phyloP scores from a whole-genome alignment of 2,797 vertebrate species.

The Peromyscus nudipes region DNA sequence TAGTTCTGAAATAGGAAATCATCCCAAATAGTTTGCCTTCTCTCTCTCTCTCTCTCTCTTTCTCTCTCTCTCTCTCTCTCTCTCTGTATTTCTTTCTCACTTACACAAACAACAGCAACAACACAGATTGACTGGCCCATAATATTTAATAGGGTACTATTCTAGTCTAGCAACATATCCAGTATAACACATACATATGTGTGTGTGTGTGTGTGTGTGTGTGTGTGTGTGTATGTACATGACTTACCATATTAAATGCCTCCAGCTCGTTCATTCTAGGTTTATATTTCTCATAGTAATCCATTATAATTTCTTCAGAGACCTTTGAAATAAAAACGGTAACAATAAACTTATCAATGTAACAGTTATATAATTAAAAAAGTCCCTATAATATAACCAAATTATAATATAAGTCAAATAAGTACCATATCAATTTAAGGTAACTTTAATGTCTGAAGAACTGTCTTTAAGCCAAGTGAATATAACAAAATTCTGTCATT shows the following conservation, averaged over 20 bases:
- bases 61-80: neutral
- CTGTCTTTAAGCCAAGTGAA: slow-evolving; percentile 24
- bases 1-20: slow-evolving; percentile 85
- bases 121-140: slow-evolving; percentile 76
- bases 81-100: neutral
- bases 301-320: slow-evolving; percentile 92
- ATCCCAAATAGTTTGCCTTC: slow-evolving; percentile 58
- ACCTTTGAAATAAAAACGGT: slow-evolving; percentile 89
- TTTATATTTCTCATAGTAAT: slow-evolving; percentile 92
- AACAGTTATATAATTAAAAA: slow-evolving; percentile 48
- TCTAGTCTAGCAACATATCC: slow-evolving; percentile 73
- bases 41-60: too few relatives aligned
- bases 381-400: slow-evolving; percentile 66
- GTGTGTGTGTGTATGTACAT: neutral
- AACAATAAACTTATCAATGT: slow-evolving; percentile 55
- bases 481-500: slow-evolving; percentile 30
- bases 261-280: slow-evolving; percentile 94
- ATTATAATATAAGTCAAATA: slow-evolving; percentile 52
- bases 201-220: neutral
- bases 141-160: slow-evolving; percentile 82
- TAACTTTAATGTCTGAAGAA: slow-evolving; percentile 27
- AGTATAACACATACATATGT: neutral
- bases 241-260: slow-evolving; percentile 96
- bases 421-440: slow-evolving; percentile 70
- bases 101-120: slow-evolving; percentile 65